phyloP scores from a whole-genome alignment of 2,888 invertebrate genomes.

The Notodonta dromedarius region DNA sequence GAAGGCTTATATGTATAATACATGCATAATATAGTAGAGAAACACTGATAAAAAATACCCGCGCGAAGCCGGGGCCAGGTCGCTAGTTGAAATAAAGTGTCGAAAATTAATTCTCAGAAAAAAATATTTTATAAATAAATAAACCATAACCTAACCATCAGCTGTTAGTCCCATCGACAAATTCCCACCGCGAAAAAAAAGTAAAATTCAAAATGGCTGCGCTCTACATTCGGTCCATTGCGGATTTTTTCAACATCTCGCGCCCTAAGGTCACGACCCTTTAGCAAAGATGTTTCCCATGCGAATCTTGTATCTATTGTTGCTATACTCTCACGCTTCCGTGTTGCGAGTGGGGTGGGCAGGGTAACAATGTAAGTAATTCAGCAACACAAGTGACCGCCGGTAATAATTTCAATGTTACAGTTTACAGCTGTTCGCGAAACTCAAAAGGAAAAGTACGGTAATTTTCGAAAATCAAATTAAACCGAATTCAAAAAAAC shows the following conservation, averaged over 20 bases:
- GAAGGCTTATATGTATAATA: no score
- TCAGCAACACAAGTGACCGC: not conserved
- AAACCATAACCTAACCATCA: not conserved
- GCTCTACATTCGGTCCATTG: constrained; percentile 2
- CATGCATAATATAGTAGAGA: no score
- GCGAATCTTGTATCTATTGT: constrained; percentile 9
- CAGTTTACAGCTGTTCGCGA: not conserved
- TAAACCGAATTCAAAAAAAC: no score
- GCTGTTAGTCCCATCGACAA: not conserved
- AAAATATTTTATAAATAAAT: not conserved
- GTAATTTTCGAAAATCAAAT: no score
- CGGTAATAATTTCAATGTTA: not conserved
- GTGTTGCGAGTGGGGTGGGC: constrained; percentile 4
- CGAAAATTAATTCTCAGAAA: not conserved
- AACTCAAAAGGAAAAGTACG: no score
- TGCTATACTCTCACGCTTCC: constrained; percentile 6
- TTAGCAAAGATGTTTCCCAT: constrained; percentile 1
- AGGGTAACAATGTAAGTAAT: not conserved
- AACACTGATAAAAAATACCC: no score
- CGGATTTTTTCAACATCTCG: not conserved
- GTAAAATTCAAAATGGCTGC: not conserved
- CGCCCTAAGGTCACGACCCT: constrained; percentile 8
- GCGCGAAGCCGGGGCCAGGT: no score
- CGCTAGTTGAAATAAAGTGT: no score
- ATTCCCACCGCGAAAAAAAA: not conserved